These are phyloP conservation scores for Ameiurus melas DNA, from an alignment of 2,113 vertebrate species.

Conservation along the genomic window DNA sequence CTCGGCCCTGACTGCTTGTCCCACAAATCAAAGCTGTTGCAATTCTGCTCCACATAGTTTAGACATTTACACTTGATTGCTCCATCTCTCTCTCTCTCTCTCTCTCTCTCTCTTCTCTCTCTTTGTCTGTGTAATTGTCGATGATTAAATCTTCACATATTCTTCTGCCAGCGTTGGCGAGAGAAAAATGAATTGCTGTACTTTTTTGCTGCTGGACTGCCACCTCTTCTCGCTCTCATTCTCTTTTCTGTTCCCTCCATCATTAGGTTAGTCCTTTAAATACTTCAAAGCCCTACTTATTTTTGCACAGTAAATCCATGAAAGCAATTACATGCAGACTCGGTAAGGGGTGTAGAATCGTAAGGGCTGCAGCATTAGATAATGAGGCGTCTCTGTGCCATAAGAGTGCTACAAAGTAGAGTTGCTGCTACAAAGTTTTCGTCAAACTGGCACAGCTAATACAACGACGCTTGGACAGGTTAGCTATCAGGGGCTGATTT, in stretches of 20 bases:
- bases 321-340: slow-evolving; percentile 71
- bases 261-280: slow-evolving; percentile 75
- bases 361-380: slow-evolving; percentile 69
- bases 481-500: background rate
- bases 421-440: slow-evolving; percentile 33
- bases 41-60: slow-evolving; percentile 65
- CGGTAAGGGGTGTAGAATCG: slow-evolving; percentile 59
- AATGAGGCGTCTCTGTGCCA: slow-evolving; percentile 71
- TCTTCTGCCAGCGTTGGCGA: slow-evolving; percentile 58
- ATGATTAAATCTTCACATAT: slow-evolving; percentile 72
- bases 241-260: slow-evolving; percentile 56
- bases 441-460: background rate
- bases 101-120: slow-evolving; percentile 12
- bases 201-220: slow-evolving; percentile 27
- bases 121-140: slow-evolving; percentile 63
- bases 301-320: slow-evolving; percentile 72
- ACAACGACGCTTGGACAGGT: background rate
- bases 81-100: slow-evolving; percentile 17
- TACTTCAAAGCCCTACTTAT: slow-evolving; percentile 72
- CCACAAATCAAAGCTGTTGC: slow-evolving; percentile 64
- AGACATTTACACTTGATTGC: slow-evolving; percentile 70
- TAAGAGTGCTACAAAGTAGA: slow-evolving; percentile 55
- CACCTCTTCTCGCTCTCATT: slow-evolving; percentile 24
- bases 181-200: slow-evolving; percentile 69
- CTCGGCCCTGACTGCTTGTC: slow-evolving; percentile 46